Evolutionary conservation across 2,113 vertebrate genomes (phyloP).

Genomic region (Casuarius casuarius): DNA sequence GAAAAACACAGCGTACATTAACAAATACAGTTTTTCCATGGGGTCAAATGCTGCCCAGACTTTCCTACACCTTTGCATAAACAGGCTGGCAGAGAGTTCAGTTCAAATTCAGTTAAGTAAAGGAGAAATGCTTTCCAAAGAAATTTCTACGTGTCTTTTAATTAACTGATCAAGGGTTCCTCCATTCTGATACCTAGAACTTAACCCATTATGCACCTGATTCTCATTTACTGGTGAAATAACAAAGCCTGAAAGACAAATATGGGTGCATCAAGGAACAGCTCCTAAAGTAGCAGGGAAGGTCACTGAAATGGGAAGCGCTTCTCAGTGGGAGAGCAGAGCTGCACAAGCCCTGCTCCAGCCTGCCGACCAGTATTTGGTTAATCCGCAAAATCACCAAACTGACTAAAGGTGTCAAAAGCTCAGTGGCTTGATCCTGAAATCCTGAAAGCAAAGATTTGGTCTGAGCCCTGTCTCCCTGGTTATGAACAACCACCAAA

Average conservation of each 20-base stretch:
- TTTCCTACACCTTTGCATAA: not conserved
- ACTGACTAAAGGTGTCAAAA: not conserved
- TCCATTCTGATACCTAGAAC: not conserved
- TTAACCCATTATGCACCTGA: not conserved
- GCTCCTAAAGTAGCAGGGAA: not conserved
- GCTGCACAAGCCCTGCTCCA: not conserved
- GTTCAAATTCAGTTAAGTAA: not conserved
- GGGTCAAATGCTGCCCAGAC: not conserved
- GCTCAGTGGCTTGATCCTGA: not conserved
- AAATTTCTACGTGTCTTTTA: not conserved
- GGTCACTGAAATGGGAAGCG: not conserved
- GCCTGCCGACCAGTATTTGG: not conserved
- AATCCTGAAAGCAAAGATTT: not conserved
- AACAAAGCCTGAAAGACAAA: not conserved
- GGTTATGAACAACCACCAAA: not conserved
- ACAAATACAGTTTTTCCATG: slow-evolving; percentile 10
- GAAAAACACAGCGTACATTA: not conserved
- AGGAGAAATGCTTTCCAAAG: not conserved
- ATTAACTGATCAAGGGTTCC: not conserved
- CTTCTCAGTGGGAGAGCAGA: not conserved
- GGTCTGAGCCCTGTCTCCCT: no score
- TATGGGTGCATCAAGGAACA: not conserved
- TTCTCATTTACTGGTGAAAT: not conserved
- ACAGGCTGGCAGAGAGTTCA: not conserved
- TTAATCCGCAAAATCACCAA: not conserved